Percentiles rank a stretch among this genome's conserved stretches.
These are phyloP conservation scores for Dolichallabes microphthalmus DNA, from an alignment of 2,113 vertebrate genomes.

Conservation along the genomic window DNA sequence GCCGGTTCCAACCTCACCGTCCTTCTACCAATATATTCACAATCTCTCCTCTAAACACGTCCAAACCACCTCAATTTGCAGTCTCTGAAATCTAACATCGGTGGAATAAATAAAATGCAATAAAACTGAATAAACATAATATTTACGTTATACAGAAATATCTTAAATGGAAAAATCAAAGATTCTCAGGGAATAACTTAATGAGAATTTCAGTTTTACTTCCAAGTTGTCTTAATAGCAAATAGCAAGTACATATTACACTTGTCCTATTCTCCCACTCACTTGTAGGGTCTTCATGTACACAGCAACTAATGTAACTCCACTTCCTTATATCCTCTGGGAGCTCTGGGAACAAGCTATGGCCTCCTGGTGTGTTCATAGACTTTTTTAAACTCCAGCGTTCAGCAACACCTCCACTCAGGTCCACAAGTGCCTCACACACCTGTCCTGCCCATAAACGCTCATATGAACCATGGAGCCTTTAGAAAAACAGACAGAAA, in stretches of 20 bases:
- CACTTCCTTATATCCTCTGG: slow-evolving; percentile 77
- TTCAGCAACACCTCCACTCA: slow-evolving; percentile 87
- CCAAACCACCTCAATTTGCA: no score
- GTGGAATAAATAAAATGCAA: no score
- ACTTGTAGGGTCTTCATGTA: slow-evolving; percentile 80
- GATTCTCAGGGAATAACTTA: not conserved
- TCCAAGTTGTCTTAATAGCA: not conserved
- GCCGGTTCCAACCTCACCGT: no score
- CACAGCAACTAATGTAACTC: slow-evolving; percentile 86
- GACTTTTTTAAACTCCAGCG: slow-evolving; percentile 78
- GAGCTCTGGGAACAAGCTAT: slow-evolving; percentile 69
- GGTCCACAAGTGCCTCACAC: slow-evolving; percentile 88
- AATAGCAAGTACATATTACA: not conserved
- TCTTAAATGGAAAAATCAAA: not conserved
- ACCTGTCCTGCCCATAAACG: slow-evolving; percentile 93
- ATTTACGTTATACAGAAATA: no score
- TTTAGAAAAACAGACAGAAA: slow-evolving; percentile 52
- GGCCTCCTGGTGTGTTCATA: slow-evolving; percentile 60
- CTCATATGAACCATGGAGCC: slow-evolving; percentile 89
- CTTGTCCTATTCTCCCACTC: slow-evolving; percentile 33
- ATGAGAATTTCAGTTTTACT: not conserved
- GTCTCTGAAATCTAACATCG: no score
- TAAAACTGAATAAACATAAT: no score
- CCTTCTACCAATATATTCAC: no score
- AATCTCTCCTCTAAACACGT: no score